Conservation (phyloP, 2,888 invertebrate species). For the Exocentrus adspersus region DNA sequence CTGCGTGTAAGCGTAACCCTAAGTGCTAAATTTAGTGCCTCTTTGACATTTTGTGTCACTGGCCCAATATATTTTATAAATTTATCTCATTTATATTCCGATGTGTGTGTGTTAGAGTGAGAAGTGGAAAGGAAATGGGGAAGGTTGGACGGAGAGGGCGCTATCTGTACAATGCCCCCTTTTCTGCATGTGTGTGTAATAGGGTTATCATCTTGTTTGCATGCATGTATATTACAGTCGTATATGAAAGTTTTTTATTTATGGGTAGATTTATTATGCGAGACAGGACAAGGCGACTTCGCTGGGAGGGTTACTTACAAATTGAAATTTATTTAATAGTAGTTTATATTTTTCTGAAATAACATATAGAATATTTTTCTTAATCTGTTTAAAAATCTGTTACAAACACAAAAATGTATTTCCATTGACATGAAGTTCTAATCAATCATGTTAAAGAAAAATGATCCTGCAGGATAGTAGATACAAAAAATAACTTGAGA, state of each 20-base stretch:
- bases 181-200: conserved; percentile 51
- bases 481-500: neutral
- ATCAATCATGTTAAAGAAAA: neutral
- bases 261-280: conserved; percentile 50
- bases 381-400: too few species aligned
- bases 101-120: conserved; percentile 15
- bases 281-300: conserved; percentile 29
- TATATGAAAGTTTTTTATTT: conserved; percentile 56
- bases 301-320: conserved; percentile 1
- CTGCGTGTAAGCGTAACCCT: conserved; percentile 39
- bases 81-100: conserved; percentile 31
- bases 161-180: conserved; percentile 48
- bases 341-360: too few species aligned
- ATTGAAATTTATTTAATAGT: conserved; percentile 18
- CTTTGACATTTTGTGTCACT: conserved; percentile 40
- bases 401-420: too few species aligned
- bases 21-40: conserved; percentile 46
- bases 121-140: conserved; percentile 4
- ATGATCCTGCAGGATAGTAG: neutral
- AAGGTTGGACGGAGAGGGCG: conserved; percentile 39
- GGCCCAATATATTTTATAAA: conserved; percentile 34
- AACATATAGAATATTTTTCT: too few species aligned
- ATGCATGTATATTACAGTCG: conserved; percentile 55
- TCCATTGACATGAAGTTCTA: too few species aligned
- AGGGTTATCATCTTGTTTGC: conserved; percentile 57